Evolutionary conservation across 2,113 vertebrate genomes (phyloP).

Genomic region (Chlorocebus sabaeus): DNA sequence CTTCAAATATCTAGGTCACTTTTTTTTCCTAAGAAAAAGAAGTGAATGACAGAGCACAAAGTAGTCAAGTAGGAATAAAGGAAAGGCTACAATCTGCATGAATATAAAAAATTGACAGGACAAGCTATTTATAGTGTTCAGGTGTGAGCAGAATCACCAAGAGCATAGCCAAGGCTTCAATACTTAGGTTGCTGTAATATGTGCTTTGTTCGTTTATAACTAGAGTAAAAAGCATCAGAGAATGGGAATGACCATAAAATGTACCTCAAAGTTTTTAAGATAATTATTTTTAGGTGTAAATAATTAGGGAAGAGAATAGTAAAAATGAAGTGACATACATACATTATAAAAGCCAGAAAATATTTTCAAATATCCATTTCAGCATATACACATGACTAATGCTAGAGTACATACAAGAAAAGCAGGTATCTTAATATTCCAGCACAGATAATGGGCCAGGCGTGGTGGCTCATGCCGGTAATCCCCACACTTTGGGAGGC

Average conservation of each 20-base stretch:
- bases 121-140: slow-evolving; percentile 36
- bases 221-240: neutral
- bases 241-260: neutral
- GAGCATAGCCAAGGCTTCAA: slow-evolving; percentile 45
- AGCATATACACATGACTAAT: neutral
- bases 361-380: neutral
- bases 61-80: slow-evolving; percentile 39
- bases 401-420: neutral
- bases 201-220: neutral
- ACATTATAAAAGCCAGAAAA: neutral
- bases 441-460: neutral
- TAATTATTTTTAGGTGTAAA: neutral
- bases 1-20: neutral
- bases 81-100: slow-evolving; percentile 27
- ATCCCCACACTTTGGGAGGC: too few relatives aligned
- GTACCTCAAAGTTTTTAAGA: neutral
- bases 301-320: neutral
- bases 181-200: neutral
- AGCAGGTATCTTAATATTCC: neutral
- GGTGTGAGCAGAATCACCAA: slow-evolving; percentile 32
- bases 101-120: slow-evolving; percentile 49
- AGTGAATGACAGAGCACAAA: slow-evolving; percentile 3
- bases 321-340: neutral
- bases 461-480: too few relatives aligned
- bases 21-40: neutral